Evolutionary conservation across 2,888 invertebrate genomes (phyloP), one percentile per base, ranked within the genome.

Genomic region (Drosophila suboccidentalis): DNA sequence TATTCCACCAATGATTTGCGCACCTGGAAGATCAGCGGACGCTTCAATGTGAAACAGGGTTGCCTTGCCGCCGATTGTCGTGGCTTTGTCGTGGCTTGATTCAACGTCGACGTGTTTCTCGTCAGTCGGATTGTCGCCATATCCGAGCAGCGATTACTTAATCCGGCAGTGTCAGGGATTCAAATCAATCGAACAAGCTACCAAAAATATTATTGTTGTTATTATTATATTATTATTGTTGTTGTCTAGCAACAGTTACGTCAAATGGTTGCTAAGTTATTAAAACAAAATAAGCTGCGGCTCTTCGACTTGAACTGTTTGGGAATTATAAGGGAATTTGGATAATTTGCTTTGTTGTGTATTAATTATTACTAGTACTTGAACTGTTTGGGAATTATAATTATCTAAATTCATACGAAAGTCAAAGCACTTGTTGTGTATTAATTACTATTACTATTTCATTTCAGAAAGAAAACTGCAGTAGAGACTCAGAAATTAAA

Each of bases 1-100:
- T 80, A 87, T 4, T 85, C 87, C 44, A 86, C 85, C 9, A 91
- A 66, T 0, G 91, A 84, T 26, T 85, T 88, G 4, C 91, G 90
- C 61, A 91, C 69, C 59, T 78, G 71, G 15, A 85, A 87, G 9
- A 69, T 44, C 26, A 61, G 1, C 5, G 71, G 58, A 8, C 86
- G 82, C 55, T 77, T 84, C n/a, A 68, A 2, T 0, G 64, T 75
- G 19, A 73, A 86, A 47, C 74, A 70, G 1, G 76, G 38, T 10
- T 57, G 55, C n/a, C 55, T 32, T 1, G 19, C 1, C 10, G 17
- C 4, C 13, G 55, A 43, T 13, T 0, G n/a, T n/a, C n/a, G n/a
- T n/a, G n/a, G n/a, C n/a, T n/a, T n/a, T n/a, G 1, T 0, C 70
- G 64, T 9, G 6, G 0, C 19, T 3, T 1, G 10, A 19, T 61